These are phyloP conservation scores for Dascyllus trimaculatus DNA, from an alignment of 2,113 vertebrate genomes.

Conservation along the genomic window DNA sequence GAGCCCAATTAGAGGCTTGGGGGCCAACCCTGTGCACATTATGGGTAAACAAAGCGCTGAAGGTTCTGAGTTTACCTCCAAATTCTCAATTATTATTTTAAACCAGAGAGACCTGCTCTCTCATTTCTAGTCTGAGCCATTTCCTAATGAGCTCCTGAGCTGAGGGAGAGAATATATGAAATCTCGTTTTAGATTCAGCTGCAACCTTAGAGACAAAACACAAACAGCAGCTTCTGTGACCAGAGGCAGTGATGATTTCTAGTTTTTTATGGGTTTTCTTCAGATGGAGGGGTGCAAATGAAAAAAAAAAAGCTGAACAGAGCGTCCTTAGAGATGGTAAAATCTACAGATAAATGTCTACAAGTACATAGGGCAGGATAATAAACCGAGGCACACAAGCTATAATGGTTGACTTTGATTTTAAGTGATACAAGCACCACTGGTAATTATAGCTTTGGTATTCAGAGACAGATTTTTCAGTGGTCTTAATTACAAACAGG, in stretches of 20 bases:
- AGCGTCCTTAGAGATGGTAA: not conserved
- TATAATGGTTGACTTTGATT: not conserved
- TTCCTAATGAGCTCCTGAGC: slow-evolving; percentile 68
- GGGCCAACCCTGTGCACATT: slow-evolving; percentile 45
- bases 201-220: slow-evolving; percentile 57
- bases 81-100: slow-evolving; percentile 57
- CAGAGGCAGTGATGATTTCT: slow-evolving; percentile 15
- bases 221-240: slow-evolving; percentile 43
- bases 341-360: slow-evolving; percentile 19
- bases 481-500: slow-evolving; percentile 53
- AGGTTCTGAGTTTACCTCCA: slow-evolving; percentile 34
- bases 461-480: slow-evolving; percentile 35
- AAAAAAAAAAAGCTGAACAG: slow-evolving; percentile 6
- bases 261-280: slow-evolving; percentile 30
- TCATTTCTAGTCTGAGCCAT: slow-evolving; percentile 45
- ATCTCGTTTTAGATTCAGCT: slow-evolving; percentile 46
- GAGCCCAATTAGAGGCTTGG: slow-evolving; percentile 43
- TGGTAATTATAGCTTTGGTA: slow-evolving; percentile 30
- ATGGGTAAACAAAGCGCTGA: slow-evolving; percentile 48
- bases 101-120: slow-evolving; percentile 50
- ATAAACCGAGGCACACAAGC: not conserved
- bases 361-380: not conserved
- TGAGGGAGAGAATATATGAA: slow-evolving; percentile 50
- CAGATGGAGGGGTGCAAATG: slow-evolving; percentile 2
- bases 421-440: not conserved